A percentile compares a stretch with the other conserved stretches of the same genome.
Evolutionary conservation across 2,797 vertebrate genomes (phyloP).

Genomic region (Microtus californicus): DNA sequence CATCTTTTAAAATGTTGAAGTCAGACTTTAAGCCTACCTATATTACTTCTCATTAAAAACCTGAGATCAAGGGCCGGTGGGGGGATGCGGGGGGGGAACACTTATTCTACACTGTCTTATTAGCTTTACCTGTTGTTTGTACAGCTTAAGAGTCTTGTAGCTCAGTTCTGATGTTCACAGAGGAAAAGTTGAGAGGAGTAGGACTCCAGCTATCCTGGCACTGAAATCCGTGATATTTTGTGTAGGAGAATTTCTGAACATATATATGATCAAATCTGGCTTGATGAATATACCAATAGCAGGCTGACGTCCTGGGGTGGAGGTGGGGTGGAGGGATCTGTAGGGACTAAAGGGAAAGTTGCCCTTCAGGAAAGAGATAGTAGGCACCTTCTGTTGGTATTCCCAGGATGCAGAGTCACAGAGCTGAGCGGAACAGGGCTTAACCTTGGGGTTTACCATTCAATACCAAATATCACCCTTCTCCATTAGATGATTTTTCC

Average conservation of each 20-base stretch:
- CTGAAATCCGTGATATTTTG: neutral
- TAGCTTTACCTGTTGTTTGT: conserved; percentile 12
- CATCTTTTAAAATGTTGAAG: neutral
- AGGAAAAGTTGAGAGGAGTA: neutral
- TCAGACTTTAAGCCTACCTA: neutral
- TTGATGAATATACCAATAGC: neutral
- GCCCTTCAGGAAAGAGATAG: neutral
- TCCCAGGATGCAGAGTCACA: neutral
- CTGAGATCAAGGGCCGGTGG: neutral
- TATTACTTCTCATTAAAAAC: conserved; percentile 52
- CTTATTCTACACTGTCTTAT: neutral
- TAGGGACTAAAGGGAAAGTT: conserved; percentile 12
- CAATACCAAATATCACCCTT: neutral
- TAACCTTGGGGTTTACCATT: neutral
- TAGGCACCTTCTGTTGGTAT: neutral
- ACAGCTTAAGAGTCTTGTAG: neutral
- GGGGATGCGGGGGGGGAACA: too few relatives aligned
- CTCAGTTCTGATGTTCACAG: neutral
- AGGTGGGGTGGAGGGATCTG: neutral
- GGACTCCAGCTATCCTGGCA: neutral
- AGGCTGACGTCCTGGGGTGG: neutral
- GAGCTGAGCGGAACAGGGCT: neutral
- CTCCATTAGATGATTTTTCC: neutral
- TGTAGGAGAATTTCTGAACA: conserved; percentile 20
- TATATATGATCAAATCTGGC: conserved; percentile 16